Evolutionary conservation across 2,888 invertebrate species (phyloP).

Genomic region (Ormyrus thymus): DNA sequence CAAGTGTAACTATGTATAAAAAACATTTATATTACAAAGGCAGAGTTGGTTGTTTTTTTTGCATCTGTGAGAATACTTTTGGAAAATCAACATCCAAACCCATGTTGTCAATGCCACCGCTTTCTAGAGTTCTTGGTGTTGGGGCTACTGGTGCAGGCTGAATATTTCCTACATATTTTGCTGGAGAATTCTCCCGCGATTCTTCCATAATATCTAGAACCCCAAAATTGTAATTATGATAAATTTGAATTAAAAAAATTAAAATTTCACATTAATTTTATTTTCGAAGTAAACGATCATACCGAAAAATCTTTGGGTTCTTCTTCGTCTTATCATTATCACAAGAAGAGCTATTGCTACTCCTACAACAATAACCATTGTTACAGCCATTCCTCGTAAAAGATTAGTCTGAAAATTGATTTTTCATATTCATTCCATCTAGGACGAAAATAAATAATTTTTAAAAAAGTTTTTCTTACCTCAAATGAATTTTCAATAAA

Average conservation of each 20-base stretch:
- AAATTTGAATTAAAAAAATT: slow-evolving; percentile 14
- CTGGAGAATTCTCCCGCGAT: slow-evolving; percentile 70
- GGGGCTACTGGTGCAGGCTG: slow-evolving; percentile 56
- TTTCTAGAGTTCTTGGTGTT: slow-evolving; percentile 53
- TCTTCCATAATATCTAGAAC: slow-evolving; percentile 67
- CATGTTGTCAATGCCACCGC: slow-evolving; percentile 78
- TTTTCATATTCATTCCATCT: background rate
- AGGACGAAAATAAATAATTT: background rate
- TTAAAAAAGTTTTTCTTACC: slow-evolving; percentile 60
- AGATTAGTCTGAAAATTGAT: slow-evolving; percentile 66
- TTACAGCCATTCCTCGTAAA: slow-evolving; percentile 67
- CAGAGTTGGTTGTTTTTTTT: slow-evolving; percentile 76
- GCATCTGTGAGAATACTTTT: slow-evolving; percentile 80
- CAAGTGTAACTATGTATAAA: slow-evolving; percentile 26
- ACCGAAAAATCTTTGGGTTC: slow-evolving; percentile 68
- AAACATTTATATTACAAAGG: slow-evolving; percentile 27
- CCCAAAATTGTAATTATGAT: slow-evolving; percentile 16
- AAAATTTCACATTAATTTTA: slow-evolving; percentile 12
- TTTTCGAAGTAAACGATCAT: slow-evolving; percentile 46
- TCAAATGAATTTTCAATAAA: slow-evolving; percentile 72
- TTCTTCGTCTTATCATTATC: slow-evolving; percentile 63
- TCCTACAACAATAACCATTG: slow-evolving; percentile 68
- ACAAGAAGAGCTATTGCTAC: slow-evolving; percentile 67
- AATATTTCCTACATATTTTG: slow-evolving; percentile 63
- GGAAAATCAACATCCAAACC: slow-evolving; percentile 80